Evolutionary conservation across 2,113 vertebrate genomes (phyloP), one percentile per base, ranked within the genome.

Genomic region (Malurus alboscapulatus): DNA sequence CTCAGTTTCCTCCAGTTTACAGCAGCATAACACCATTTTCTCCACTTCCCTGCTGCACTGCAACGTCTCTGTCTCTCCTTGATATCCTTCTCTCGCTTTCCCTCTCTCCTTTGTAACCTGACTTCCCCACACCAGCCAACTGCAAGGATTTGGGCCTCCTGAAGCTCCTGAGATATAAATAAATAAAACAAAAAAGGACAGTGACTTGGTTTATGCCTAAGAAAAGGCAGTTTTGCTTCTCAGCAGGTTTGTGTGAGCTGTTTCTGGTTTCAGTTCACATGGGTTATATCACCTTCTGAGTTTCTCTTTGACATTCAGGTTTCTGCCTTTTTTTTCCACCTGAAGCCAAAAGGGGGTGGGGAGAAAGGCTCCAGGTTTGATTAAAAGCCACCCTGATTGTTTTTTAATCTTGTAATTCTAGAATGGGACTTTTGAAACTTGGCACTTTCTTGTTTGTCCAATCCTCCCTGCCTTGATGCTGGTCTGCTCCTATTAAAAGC

Each of bases 211-310:
- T 69, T 42, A 50, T 8, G 61, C 75, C 82, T 90, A 90, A 93
- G 92, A 30, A 94, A 94, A 89, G 51, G 19, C 68, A 94, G 92
- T 95, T 94, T 86, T 96, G 85, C 84, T 94, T 96, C 92, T 95
- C 93, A 94, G 94, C 85, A 88, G n/a, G 45, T 94, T 96, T 96
- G 85, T 96, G 96, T 95, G 96, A 96, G 95, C 95, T 96, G 75
- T 93, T 94, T 95, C 93, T 95, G 95, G 95, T 96, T 96, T 96
- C 96, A 96, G 96, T 96, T 96, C 96, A 96, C 96, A 96, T 94
- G 88, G 75, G 57, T 61, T 95, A 92, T 90, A 87, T 94, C 68
- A 96, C 85, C 94, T 96, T 92, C 36, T 86, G 87, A 96, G 96
- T 96, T 96, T 96, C 96, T 91, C 93, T 96, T 96, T 96, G 96